Percentiles rank a stretch among this genome's conserved stretches.
These are phyloP conservation scores for Xyrauchen texanus DNA, from an alignment of 2,113 vertebrate species.

Conservation along the genomic window DNA sequence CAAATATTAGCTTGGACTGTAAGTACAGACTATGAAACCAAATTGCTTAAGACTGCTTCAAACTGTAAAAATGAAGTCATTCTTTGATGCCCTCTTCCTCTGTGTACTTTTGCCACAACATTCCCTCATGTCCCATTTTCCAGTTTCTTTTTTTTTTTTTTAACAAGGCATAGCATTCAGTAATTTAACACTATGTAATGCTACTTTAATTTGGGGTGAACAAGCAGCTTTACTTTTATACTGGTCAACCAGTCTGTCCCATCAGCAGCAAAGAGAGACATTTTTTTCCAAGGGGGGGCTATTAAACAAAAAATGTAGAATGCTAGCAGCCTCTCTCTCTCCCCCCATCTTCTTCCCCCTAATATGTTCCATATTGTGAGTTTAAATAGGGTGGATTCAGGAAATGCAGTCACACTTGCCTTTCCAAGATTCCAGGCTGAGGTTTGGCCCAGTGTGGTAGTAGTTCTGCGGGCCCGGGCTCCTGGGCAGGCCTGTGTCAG, in stretches of 20 bases:
- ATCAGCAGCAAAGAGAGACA: constrained; percentile 54
- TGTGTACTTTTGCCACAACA: background rate
- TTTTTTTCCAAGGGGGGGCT: constrained; percentile 58
- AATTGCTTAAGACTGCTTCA: constrained; percentile 39
- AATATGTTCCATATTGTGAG: constrained; percentile 84
- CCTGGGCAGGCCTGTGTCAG: constrained; percentile 67
- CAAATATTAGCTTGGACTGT: constrained; percentile 3
- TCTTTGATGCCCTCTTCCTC: constrained; percentile 37
- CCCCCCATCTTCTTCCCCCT: constrained; percentile 52
- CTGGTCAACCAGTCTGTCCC: constrained; percentile 60
- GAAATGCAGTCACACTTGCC: constrained; percentile 79
- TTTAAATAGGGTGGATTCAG: constrained; percentile 78
- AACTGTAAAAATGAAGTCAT: too few relatives aligned
- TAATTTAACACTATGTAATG: constrained; percentile 58
- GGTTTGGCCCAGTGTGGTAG: constrained; percentile 66
- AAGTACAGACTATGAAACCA: background rate
- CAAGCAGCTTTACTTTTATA: constrained; percentile 58
- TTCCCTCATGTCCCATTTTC: constrained; percentile 7
- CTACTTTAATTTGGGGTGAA: constrained; percentile 59
- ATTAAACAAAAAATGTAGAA: constrained; percentile 75
- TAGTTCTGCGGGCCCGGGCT: constrained; percentile 73
- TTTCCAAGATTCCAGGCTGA: constrained; percentile 74
- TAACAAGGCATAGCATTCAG: constrained; percentile 43
- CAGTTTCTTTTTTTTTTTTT: too few relatives aligned
- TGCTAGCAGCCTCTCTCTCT: constrained; percentile 48